Conservation (phyloP, 2,888 invertebrate species). For the Podabrus alpinus region DNA sequence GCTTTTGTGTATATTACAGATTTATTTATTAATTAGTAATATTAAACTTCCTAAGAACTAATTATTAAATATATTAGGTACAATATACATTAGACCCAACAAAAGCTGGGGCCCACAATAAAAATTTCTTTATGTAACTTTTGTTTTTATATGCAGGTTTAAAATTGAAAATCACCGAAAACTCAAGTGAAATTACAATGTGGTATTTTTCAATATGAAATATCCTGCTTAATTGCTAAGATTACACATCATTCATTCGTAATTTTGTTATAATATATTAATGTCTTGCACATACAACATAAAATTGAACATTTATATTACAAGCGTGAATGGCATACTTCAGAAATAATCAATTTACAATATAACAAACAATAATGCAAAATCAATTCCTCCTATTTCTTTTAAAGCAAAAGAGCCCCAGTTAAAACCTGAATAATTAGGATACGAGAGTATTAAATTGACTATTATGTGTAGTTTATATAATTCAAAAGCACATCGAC, state of each 20-base stretch:
- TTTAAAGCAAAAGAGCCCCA: background rate
- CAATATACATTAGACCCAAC: slow-evolving; percentile 30
- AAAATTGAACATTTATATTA: background rate
- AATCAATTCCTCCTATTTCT: slow-evolving; percentile 4
- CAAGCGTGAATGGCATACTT: slow-evolving; percentile 8
- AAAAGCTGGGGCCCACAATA: slow-evolving; percentile 7
- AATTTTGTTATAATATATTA: background rate
- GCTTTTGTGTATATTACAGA: slow-evolving; percentile 30
- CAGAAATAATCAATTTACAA: slow-evolving; percentile 20
- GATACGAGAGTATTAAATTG: background rate
- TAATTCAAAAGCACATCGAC: slow-evolving; percentile 24
- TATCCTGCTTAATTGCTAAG: background rate
- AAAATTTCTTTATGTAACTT: background rate
- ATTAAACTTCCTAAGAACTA: slow-evolving; percentile 22
- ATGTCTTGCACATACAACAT: background rate
- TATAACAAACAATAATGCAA: slow-evolving; percentile 16
- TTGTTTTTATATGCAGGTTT: background rate
- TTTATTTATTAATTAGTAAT: slow-evolving; percentile 24
- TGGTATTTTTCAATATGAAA: background rate
- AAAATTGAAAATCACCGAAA: background rate
- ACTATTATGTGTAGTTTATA: background rate
- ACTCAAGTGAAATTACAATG: background rate
- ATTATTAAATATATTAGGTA: slow-evolving; percentile 28
- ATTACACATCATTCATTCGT: background rate
- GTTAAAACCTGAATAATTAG: background rate